Percentiles rank a stretch among this genome's conserved stretches.
phyloP scores from a whole-genome alignment of 2,888 invertebrate species.

The Acrobeloides nanus region DNA sequence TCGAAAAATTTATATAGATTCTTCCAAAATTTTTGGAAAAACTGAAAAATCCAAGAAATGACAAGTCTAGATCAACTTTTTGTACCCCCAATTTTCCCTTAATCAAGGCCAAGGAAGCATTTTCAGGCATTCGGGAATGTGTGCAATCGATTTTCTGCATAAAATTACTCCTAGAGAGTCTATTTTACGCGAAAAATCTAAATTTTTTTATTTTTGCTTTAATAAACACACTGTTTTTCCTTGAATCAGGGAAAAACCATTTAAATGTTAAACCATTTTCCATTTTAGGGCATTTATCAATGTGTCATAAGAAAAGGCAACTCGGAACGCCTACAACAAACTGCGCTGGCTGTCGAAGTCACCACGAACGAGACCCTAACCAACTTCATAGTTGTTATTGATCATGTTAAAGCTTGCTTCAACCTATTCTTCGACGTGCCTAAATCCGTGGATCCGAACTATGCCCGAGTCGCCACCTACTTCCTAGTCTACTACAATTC shows the following conservation, averaged over 20 bases:
- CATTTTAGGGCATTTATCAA: slow-evolving; percentile 13
- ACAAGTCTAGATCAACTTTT: too few species aligned
- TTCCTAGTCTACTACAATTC: slow-evolving; percentile 15
- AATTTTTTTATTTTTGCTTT: too few species aligned
- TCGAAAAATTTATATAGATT: too few species aligned
- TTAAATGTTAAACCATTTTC: slow-evolving; percentile 5
- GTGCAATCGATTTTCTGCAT: too few species aligned
- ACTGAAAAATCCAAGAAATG: too few species aligned
- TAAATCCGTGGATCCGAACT: not conserved
- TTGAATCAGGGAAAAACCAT: slow-evolving; percentile 6
- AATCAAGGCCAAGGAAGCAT: too few species aligned
- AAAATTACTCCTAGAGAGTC: too few species aligned
- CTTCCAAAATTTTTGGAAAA: too few species aligned
- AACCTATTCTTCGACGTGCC: slow-evolving; percentile 11
- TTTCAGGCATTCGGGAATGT: too few species aligned
- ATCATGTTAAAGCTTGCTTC: slow-evolving; percentile 13
- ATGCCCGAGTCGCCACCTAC: slow-evolving; percentile 9
- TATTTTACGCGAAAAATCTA: too few species aligned
- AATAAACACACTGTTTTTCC: too few species aligned
- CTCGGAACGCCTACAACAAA: slow-evolving; percentile 16
- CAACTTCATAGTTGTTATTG: slow-evolving; percentile 15
- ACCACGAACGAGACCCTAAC: slow-evolving; percentile 20
- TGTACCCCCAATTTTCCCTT: too few species aligned
- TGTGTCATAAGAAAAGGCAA: slow-evolving; percentile 7
- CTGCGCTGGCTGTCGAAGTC: slow-evolving; percentile 10